Evolutionary conservation across 1,140 invertebrate species (phyloP), one percentile per base, ranked within the genome.

Genomic region (Aphelenchoides fujianensis): DNA sequence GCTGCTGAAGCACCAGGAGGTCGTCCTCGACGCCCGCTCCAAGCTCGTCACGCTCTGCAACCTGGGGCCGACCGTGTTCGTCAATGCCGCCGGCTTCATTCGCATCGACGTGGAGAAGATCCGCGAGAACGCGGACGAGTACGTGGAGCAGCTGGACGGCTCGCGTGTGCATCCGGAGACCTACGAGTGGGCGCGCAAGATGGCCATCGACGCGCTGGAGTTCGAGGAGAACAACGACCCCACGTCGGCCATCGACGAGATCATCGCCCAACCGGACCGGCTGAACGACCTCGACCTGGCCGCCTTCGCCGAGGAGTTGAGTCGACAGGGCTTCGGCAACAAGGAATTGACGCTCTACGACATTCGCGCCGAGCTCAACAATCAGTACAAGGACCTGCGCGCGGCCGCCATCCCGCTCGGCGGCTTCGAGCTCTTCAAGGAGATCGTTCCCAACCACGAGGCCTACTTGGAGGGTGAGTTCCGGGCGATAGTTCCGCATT

Each of bases 181-280:
- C 0, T 99, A 98, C 80, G 96, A 98, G 85, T 98, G 95, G 95
- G 97, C 97, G 0, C 87, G 95, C 27, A 99, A 99, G 87, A 99
- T 99, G 95, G 97, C 96, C 2, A 94, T 98, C 0, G 97, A 99
- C 88, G 97, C 97, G 3, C 86, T 98, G 9, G 97, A 99, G 77
- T 97, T 97, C 77, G 95, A 98, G 78, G 94, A 96, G 73, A 90
- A 91, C 86, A 88, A 75, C n/a, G 97, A 98, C 88, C 94, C 95
- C 0, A 93, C 94, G 0, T 92, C 92, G 1, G 95, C 96, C 19
- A 86, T 99, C 0, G 95, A 98, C 82, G 95, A 98, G 86, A 98
- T 98, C 81, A 85, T 98, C 0, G 92, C 97, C 85, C 41, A 84
- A 74, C 95, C 96, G 0, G 94, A 97, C 77, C 89, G 93, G 79